phyloP scores from a whole-genome alignment of 2,113 vertebrate species.

The Misgurnus anguillicaudatus region DNA sequence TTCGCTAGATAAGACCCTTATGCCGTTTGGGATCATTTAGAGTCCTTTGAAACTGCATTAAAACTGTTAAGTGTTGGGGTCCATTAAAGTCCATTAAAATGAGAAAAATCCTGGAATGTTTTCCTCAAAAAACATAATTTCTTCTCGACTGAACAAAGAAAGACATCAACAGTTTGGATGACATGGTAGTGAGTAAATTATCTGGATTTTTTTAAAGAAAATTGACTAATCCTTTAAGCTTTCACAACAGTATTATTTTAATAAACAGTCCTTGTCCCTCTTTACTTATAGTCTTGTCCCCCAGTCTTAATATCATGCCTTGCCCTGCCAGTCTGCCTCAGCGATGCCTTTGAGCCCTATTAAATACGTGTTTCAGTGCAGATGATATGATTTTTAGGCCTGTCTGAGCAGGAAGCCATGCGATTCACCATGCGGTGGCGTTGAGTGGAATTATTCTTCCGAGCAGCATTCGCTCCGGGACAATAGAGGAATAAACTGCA shows the following conservation, averaged over 20 bases:
- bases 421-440: constrained; percentile 55
- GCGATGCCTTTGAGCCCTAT: constrained; percentile 58
- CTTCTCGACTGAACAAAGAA: too few species aligned
- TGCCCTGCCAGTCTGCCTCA: constrained; percentile 51
- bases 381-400: constrained; percentile 66
- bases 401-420: constrained; percentile 64
- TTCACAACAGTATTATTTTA: constrained; percentile 24
- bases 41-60: too few species aligned
- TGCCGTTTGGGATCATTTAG: too few species aligned
- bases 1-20: too few species aligned
- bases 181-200: too few species aligned
- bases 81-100: too few species aligned
- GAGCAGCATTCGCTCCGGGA: constrained; percentile 38
- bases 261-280: constrained; percentile 17
- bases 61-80: too few species aligned
- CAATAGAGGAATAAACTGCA: constrained; percentile 37
- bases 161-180: too few species aligned
- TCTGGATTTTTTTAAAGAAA: too few species aligned
- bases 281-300: neutral
- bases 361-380: constrained; percentile 56
- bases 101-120: too few species aligned
- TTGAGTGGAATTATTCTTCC: constrained; percentile 65
- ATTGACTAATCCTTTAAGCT: neutral
- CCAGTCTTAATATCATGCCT: neutral
- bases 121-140: too few species aligned